phyloP scores from a whole-genome alignment of 2,888 invertebrate genomes.

The Campopleginae sp. region DNA sequence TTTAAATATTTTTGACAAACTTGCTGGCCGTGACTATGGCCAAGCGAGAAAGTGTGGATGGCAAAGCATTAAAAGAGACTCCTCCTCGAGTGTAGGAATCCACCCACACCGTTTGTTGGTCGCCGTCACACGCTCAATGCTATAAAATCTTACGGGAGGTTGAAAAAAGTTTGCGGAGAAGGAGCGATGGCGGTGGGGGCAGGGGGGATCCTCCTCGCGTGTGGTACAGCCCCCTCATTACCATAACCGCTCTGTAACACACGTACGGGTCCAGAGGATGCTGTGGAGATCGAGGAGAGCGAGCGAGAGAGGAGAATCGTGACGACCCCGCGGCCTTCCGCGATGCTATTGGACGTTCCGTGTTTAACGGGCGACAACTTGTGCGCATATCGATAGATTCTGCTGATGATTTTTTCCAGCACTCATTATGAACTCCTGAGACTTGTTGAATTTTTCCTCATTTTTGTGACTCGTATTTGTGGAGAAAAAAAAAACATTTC shows the following conservation, averaged over 20 bases:
- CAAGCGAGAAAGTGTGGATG: conserved; percentile 35
- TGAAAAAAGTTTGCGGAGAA: conserved; percentile 26
- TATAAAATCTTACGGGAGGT: conserved; percentile 40
- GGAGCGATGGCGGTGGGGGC: neutral
- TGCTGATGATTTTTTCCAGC: neutral
- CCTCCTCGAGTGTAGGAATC: conserved; percentile 65
- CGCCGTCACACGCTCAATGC: conserved; percentile 40
- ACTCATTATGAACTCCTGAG: neutral
- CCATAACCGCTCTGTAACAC: conserved; percentile 70
- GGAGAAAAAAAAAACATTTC: neutral
- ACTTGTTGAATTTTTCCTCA: neutral
- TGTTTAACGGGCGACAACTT: conserved; percentile 5
- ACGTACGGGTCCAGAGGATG: conserved; percentile 51
- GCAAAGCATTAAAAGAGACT: conserved; percentile 51
- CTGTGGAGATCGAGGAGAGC: conserved; percentile 49
- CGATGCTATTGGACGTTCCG: conserved; percentile 39
- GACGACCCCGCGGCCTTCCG: conserved; percentile 67
- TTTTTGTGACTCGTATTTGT: neutral
- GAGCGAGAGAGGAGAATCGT: conserved; percentile 65
- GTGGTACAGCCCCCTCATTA: conserved; percentile 72
- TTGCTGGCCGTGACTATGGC: conserved; percentile 55
- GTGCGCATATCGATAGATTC: neutral
- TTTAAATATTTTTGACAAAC: neutral
- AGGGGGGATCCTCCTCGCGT: conserved; percentile 50
- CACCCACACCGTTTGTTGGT: conserved; percentile 65